Percentiles rank a stretch among this genome's conserved stretches.
phyloP scores from a whole-genome alignment of 1,140 invertebrate genomes.

The Pantala flavescens region DNA sequence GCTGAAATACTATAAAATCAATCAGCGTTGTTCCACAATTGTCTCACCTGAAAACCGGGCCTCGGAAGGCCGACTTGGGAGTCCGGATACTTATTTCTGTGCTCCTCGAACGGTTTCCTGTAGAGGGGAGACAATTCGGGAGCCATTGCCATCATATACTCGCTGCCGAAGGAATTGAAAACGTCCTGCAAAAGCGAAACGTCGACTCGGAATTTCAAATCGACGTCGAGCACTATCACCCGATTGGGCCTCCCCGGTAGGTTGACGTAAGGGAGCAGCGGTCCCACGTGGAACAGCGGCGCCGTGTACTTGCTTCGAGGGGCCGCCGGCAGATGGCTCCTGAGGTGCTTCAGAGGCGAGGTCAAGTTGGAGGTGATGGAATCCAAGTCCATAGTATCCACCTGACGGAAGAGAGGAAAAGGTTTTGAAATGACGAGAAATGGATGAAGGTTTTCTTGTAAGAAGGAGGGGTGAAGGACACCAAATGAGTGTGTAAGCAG shows the following conservation, averaged over 20 bases:
- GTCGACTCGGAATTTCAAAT: slow-evolving; percentile 16
- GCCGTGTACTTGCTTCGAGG: slow-evolving; percentile 16
- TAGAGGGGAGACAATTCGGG: slow-evolving; percentile 18
- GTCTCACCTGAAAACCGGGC: neutral
- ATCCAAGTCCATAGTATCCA: neutral
- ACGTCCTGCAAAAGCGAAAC: slow-evolving; percentile 7
- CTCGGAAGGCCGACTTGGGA: neutral
- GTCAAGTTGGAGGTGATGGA: slow-evolving; percentile 11
- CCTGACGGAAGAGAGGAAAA: slow-evolving; percentile 10
- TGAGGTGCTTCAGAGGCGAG: neutral
- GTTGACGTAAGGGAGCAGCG: slow-evolving; percentile 17
- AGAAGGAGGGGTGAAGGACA: neutral
- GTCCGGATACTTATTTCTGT: slow-evolving; percentile 1
- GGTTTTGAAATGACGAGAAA: neutral
- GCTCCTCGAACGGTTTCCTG: slow-evolving; percentile 14
- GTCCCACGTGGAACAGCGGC: slow-evolving; percentile 18
- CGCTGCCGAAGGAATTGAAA: neutral
- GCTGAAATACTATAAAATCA: no score
- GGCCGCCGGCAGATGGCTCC: neutral
- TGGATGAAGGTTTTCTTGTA: neutral
- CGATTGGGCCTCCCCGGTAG: neutral
- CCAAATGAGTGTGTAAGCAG: neutral
- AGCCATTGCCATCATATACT: slow-evolving; percentile 16
- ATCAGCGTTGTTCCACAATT: no score
- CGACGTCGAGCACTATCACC: slow-evolving; percentile 17